Base-by-base conservation (phyloP, 2,113 vertebrate species). In the Hystrix cristata region DNA sequence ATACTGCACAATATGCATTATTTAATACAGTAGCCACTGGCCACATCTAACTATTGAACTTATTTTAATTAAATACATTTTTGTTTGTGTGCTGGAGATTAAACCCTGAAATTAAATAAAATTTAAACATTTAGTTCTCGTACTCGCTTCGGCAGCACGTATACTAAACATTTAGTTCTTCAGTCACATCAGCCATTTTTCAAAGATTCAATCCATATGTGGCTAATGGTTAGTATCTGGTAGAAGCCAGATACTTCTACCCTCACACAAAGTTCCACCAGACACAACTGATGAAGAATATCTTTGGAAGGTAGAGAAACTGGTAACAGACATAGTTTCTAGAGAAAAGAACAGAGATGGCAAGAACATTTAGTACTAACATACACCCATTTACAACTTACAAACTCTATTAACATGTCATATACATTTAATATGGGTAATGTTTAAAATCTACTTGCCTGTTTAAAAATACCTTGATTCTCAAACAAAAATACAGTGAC, bases 401-500 rank as follows among this genome's bases (percentile, higher is more conserved):
- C 67, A 15, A 91, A 91, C 55, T 91, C 72, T 82, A 5, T 69
- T 69, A 95, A 91, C 51, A 46, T n/a, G 62, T 67, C 11, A 91
- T 38, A 79, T 31, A 78, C 4, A 62, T 19, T 53, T 83, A 72
- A 67, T 46, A 57, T 43, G 38, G 25, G 27, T 71, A 71, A 92
- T n/a, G 34, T 72, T 83, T 83, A 87, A 87, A 85, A n/a, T 85
- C 38, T 87, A 69, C 31, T 48, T 87, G 67, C 38, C 51, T 95
- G 92, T 67, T 88, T 95, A 83, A 85, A 96, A 96, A 89, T 15
- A 81, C 18, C 38, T 88, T 64, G 48, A 51, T 87, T 89, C 67
- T 83, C 27, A 38, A 34, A 90, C 57, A 55, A 38, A 38, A 38
- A 62, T 53, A 57, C 5, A 48, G 25, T 31, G 84, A 82, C n/a